These are phyloP conservation scores for Varanus salvator DNA, from an alignment of 2,113 vertebrate species.

Conservation along the genomic window DNA sequence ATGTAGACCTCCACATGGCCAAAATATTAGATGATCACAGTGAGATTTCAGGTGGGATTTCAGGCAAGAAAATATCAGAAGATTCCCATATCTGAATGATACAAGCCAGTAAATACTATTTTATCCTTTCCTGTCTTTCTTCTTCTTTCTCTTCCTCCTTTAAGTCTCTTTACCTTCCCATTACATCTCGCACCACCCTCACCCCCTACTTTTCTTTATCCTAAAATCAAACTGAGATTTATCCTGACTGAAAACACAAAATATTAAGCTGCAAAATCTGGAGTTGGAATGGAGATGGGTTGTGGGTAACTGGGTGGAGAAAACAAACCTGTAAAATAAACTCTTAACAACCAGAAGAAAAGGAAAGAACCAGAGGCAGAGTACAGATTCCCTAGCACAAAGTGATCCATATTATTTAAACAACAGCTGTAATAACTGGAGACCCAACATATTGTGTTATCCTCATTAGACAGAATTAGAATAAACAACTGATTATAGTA, in stretches of 20 bases:
- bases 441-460: slow-evolving; percentile 5
- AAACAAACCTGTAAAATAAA: not conserved
- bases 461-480: slow-evolving; percentile 25
- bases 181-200: no score
- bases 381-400: not conserved
- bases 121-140: no score
- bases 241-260: no score
- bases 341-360: no score
- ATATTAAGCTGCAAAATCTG: no score
- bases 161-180: no score
- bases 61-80: not conserved
- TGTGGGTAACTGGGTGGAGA: not conserved
- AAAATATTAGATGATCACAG: not conserved
- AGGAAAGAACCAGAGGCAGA: not conserved
- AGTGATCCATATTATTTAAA: not conserved
- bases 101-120: no score
- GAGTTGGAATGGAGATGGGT: no score
- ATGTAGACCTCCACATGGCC: not conserved
- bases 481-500: slow-evolving; percentile 40
- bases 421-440: not conserved
- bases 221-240: no score
- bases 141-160: no score
- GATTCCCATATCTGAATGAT: not conserved
- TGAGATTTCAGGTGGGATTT: not conserved
- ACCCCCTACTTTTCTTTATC: no score